Percentiles rank a stretch among this genome's conserved stretches.
phyloP scores from a whole-genome alignment of 2,113 vertebrate species.

The Orycteropus afer region DNA sequence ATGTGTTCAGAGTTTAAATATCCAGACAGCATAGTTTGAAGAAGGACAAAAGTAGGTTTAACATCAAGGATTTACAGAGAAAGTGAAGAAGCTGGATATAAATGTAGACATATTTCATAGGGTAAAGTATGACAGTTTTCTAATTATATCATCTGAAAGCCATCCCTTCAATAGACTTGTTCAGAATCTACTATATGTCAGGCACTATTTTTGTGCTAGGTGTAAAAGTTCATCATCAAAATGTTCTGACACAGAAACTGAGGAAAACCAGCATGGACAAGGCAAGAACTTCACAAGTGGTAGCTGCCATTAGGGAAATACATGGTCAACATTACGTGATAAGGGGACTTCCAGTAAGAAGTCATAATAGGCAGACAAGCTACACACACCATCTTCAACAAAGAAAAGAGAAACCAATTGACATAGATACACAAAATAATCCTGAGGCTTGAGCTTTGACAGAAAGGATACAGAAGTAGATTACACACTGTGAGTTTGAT shows the following conservation, averaged over 20 bases:
- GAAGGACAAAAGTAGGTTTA: conserved; percentile 14
- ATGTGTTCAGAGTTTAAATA: not conserved
- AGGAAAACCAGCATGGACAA: not conserved
- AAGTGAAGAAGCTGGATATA: not conserved
- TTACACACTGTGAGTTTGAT: too few relatives aligned
- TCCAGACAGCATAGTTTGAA: not conserved
- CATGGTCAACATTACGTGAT: not conserved
- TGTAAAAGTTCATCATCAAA: conserved; percentile 38
- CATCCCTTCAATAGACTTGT: conserved; percentile 27
- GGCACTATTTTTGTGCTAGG: not conserved
- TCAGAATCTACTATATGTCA: not conserved
- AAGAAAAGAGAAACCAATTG: too few relatives aligned
- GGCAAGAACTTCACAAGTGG: conserved; percentile 12
- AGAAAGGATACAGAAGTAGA: too few relatives aligned
- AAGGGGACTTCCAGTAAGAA: too few relatives aligned
- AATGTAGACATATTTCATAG: not conserved
- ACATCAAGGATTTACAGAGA: not conserved
- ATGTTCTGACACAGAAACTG: not conserved
- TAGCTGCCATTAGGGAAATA: conserved; percentile 1
- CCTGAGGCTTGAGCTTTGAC: too few relatives aligned
- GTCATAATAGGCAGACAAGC: too few relatives aligned
- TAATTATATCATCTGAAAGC: not conserved
- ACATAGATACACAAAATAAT: too few relatives aligned
- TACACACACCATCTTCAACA: too few relatives aligned
- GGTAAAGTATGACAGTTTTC: not conserved